Percentiles rank a stretch among this genome's conserved stretches.
Conservation (phyloP, 2,888 invertebrate genomes). For the Octonoba sinensis region DNA sequence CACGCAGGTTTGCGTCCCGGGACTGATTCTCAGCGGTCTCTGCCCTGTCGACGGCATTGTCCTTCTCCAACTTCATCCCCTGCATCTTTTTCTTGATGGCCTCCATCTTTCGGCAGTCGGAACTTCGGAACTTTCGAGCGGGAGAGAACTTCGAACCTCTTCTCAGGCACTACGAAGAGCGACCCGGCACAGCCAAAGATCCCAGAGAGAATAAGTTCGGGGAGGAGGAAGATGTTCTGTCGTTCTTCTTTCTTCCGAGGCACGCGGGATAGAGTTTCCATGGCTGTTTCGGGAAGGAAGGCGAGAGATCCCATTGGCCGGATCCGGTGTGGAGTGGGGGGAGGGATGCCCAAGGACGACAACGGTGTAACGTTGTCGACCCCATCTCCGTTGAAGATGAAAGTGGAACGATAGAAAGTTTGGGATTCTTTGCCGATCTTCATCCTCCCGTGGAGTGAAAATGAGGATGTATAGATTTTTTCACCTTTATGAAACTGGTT, state of each 20-base stretch:
- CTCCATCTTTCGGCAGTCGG: constrained; percentile 81
- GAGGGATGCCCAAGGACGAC: constrained; percentile 1
- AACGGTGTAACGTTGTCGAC: background rate
- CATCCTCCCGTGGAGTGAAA: too few species aligned
- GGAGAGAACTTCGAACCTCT: constrained; percentile 7
- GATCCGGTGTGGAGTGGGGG: background rate
- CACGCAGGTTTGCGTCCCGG: constrained; percentile 77
- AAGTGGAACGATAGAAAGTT: too few species aligned
- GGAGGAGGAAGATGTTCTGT: constrained; percentile 16
- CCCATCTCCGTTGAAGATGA: background rate
- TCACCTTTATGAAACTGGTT: too few species aligned
- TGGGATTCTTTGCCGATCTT: too few species aligned
- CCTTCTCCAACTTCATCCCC: constrained; percentile 99
- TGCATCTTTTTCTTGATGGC: constrained; percentile 99
- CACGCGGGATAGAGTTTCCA: constrained; percentile 58
- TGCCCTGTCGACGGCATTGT: constrained; percentile 99
- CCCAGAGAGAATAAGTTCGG: constrained; percentile 58
- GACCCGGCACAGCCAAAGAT: constrained; percentile 52
- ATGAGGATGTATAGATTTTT: too few species aligned
- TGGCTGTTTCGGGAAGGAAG: constrained; percentile 60
- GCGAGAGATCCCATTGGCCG: too few species aligned
- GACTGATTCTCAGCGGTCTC: constrained; percentile 98
- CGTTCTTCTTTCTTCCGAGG: constrained; percentile 19
- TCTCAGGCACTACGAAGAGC: constrained; percentile 8
- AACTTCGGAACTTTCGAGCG: constrained; percentile 33